These are phyloP conservation scores for Yponomeuta malinellus DNA, from an alignment of 2,888 invertebrate species.

Conservation along the genomic window DNA sequence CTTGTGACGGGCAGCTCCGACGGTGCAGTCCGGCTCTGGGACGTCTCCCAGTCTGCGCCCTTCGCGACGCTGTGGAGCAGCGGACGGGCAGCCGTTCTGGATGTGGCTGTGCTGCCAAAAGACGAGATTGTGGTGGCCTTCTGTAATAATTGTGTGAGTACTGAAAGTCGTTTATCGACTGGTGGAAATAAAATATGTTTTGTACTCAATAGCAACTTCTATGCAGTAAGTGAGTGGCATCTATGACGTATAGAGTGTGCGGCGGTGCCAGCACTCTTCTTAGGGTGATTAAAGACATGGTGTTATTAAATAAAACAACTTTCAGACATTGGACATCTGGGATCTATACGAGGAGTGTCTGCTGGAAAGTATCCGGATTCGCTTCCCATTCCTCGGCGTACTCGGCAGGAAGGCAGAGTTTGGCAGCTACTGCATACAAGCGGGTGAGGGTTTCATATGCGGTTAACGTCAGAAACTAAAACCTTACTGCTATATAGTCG, in stretches of 20 bases:
- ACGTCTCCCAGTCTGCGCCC: slow-evolving; percentile 45
- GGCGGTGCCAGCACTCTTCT: no score
- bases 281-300: no score
- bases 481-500: no score
- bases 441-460: slow-evolving; percentile 38
- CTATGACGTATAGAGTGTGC: no score
- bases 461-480: not conserved
- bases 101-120: slow-evolving; percentile 68
- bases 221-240: no score
- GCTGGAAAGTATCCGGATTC: slow-evolving; percentile 71
- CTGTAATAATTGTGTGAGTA: slow-evolving; percentile 73
- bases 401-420: slow-evolving; percentile 76
- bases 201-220: no score
- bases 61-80: slow-evolving; percentile 39
- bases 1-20: slow-evolving; percentile 75
- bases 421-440: slow-evolving; percentile 71
- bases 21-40: slow-evolving; percentile 75
- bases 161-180: not conserved
- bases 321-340: slow-evolving; percentile 76
- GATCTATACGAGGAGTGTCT: slow-evolving; percentile 74
- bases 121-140: slow-evolving; percentile 68
- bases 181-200: no score
- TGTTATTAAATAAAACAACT: slow-evolving; percentile 12
- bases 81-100: slow-evolving; percentile 53
- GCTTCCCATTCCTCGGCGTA: slow-evolving; percentile 73